Evolutionary conservation across 2,888 invertebrate genomes (phyloP).

Genomic region (Coenonympha glycerion): DNA sequence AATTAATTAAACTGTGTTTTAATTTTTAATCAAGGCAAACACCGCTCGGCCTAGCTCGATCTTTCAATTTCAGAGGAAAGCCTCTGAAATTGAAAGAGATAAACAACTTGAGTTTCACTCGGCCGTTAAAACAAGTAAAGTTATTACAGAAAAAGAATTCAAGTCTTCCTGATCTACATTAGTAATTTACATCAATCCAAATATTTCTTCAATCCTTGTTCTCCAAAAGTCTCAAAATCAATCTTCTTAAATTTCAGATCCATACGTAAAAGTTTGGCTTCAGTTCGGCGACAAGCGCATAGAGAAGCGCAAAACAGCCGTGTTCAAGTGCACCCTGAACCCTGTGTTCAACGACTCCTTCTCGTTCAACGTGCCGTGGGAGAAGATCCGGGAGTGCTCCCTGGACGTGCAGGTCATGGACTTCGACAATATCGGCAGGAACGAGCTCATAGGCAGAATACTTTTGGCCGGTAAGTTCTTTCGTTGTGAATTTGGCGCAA

Average conservation of each 20-base stretch:
- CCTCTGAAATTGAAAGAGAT: background rate
- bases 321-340: constrained; percentile 94
- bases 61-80: background rate
- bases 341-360: constrained; percentile 97
- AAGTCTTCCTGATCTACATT: no score
- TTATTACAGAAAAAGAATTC: no score
- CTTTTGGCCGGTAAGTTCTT: constrained; percentile 85
- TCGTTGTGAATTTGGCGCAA: background rate
- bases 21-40: constrained; percentile 1
- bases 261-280: constrained; percentile 98
- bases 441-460: constrained; percentile 94
- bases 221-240: no score
- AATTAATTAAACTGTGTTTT: background rate
- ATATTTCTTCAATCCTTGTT: no score
- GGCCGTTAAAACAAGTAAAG: no score
- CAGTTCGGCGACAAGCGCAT: constrained; percentile 96
- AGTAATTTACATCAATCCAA: background rate
- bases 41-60: no score
- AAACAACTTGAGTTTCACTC: background rate
- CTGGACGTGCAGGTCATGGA: constrained; percentile 96
- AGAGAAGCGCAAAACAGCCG: constrained; percentile 96
- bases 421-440: constrained; percentile 96
- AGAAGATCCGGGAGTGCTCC: constrained; percentile 95
- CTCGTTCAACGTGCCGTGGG: constrained; percentile 97
- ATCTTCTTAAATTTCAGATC: constrained; percentile 80